A percentile compares a stretch with the other conserved stretches of the same genome.
Conservation (phyloP, 2,113 vertebrate genomes). For the Jacana jacana region DNA sequence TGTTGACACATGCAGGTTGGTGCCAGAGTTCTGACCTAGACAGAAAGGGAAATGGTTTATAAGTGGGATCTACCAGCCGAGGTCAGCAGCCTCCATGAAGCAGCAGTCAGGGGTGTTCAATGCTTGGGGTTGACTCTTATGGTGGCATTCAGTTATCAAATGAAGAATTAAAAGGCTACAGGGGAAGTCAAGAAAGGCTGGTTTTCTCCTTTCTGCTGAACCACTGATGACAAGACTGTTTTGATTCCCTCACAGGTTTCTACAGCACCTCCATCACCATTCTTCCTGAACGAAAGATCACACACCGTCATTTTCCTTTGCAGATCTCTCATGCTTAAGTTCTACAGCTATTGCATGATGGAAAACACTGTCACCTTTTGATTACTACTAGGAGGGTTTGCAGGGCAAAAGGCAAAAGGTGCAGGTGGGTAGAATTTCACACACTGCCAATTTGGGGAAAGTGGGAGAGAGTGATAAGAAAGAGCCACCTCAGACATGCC, state of each 20-base stretch:
- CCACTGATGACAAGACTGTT: not conserved
- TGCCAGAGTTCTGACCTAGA: slow-evolving; percentile 20
- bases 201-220: not conserved
- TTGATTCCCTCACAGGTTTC: not conserved
- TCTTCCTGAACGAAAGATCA: not conserved
- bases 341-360: not conserved
- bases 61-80: not conserved
- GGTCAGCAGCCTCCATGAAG: not conserved
- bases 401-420: not conserved
- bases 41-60: slow-evolving; percentile 20
- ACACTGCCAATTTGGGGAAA: not conserved
- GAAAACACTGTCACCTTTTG: not conserved
- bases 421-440: not conserved
- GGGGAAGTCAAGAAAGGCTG: not conserved
- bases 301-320: not conserved
- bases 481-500: not conserved
- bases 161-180: not conserved
- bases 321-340: not conserved
- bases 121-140: not conserved
- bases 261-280: not conserved
- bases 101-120: not conserved
- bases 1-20: not conserved
- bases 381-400: not conserved
- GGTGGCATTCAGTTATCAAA: not conserved
- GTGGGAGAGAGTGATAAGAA: not conserved